Conservation (phyloP, 1,140 invertebrate genomes). For the Heliconius himera region DNA sequence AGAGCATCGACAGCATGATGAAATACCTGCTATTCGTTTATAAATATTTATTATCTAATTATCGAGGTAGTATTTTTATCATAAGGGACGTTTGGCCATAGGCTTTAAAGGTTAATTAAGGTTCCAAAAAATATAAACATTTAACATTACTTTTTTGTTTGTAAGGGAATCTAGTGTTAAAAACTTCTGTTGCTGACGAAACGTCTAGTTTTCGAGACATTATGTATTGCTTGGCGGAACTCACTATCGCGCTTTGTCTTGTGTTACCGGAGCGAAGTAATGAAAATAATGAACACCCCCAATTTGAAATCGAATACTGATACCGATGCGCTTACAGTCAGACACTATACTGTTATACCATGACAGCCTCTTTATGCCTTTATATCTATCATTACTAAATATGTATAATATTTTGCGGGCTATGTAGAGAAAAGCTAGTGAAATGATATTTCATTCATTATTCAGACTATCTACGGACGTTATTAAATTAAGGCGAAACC, state of each 20-base stretch:
- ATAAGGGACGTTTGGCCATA: conserved; percentile 23
- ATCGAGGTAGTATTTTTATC: conserved; percentile 55
- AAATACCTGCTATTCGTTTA: conserved; percentile 60
- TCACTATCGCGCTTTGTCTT: too few species aligned
- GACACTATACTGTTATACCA: too few species aligned
- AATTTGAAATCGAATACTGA: too few species aligned
- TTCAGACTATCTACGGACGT: background rate
- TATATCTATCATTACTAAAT: too few species aligned
- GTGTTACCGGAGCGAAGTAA: too few species aligned
- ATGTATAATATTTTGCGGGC: background rate
- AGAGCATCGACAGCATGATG: conserved; percentile 50
- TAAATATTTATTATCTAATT: conserved; percentile 79
- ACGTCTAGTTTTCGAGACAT: too few species aligned
- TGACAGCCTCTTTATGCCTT: background rate
- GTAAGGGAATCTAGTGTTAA: too few species aligned
- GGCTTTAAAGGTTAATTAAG: conserved; percentile 14
- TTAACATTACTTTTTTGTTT: too few species aligned
- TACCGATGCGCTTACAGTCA: too few species aligned
- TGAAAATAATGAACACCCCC: too few species aligned
- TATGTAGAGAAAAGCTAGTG: background rate
- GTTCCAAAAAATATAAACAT: background rate
- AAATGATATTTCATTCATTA: background rate
- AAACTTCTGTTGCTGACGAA: background rate
- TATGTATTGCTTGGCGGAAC: too few species aligned
- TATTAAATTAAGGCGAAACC: background rate